Conservation (phyloP, 1,140 invertebrate genomes). For the Macrobrachium nipponense region DNA sequence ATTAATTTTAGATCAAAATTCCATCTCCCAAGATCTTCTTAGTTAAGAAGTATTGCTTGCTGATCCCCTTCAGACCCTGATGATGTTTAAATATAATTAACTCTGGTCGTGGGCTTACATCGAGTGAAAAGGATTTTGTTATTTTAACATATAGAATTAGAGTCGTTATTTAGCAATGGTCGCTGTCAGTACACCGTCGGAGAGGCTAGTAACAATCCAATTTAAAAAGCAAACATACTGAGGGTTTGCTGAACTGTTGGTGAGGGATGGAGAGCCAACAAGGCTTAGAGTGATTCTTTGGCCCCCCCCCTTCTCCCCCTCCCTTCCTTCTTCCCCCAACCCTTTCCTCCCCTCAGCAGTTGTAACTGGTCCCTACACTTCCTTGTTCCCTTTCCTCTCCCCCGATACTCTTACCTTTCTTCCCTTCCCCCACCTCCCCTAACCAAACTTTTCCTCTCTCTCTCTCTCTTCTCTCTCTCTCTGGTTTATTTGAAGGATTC, state of each 20-base stretch:
- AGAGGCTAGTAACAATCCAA: conserved; percentile 54
- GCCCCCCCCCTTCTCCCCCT: not conserved
- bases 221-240: conserved; percentile 54
- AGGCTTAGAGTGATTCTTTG: not conserved
- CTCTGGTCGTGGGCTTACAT: conserved; percentile 10
- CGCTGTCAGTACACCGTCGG: conserved; percentile 34
- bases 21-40: not conserved
- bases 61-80: conserved; percentile 1
- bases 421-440: not conserved
- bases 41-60: not conserved
- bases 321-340: not conserved
- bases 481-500: too few species aligned
- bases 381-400: too few species aligned
- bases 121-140: conserved; percentile 31
- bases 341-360: not conserved
- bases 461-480: too few species aligned
- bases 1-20: not conserved
- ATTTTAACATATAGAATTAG: conserved; percentile 33
- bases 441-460: not conserved
- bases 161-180: conserved; percentile 45
- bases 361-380: not conserved
- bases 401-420: too few species aligned
- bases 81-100: conserved; percentile 52
- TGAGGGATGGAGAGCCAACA: conserved; percentile 27
- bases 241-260: conserved; percentile 53